phyloP scores from a whole-genome alignment of 2,888 invertebrate genomes.

The Oscheius sp. region DNA sequence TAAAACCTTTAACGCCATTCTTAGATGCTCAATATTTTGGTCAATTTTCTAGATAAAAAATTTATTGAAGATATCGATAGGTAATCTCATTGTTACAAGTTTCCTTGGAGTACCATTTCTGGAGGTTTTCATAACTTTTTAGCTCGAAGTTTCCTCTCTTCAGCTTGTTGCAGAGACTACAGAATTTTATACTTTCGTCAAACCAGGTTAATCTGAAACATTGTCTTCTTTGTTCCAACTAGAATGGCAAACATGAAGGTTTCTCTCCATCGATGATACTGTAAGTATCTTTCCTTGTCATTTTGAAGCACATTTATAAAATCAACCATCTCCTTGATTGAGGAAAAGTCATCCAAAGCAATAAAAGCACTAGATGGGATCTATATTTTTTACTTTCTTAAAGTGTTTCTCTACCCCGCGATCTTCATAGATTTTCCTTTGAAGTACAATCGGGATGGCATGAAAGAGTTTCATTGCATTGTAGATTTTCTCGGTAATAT shows the following conservation, averaged over 20 bases:
- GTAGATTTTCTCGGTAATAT: slow-evolving; percentile 20
- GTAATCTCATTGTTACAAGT: not conserved
- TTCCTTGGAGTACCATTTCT: not conserved
- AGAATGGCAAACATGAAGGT: slow-evolving; percentile 27
- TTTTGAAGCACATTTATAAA: slow-evolving; percentile 35
- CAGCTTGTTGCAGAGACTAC: slow-evolving; percentile 15
- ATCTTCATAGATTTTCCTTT: slow-evolving; percentile 42
- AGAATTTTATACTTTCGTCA: slow-evolving; percentile 18
- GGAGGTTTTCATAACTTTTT: not conserved
- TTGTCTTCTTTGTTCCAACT: not conserved
- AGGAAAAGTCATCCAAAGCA: slow-evolving; percentile 41
- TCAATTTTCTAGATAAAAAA: too few relatives aligned
- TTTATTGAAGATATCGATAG: too few relatives aligned
- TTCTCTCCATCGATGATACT: slow-evolving; percentile 48
- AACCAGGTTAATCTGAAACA: not conserved
- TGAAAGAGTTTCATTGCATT: slow-evolving; percentile 38
- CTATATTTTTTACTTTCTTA: slow-evolving; percentile 27
- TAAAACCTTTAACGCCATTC: too few relatives aligned
- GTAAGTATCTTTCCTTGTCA: slow-evolving; percentile 39
- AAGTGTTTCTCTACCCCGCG: slow-evolving; percentile 24
- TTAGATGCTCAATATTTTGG: too few relatives aligned
- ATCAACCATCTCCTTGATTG: slow-evolving; percentile 31
- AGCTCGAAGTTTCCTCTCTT: not conserved
- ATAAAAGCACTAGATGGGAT: slow-evolving; percentile 45
- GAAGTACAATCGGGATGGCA: slow-evolving; percentile 43